Evolutionary conservation across 2,797 vertebrate genomes (phyloP), one percentile per base, ranked within the genome.

Genomic region (Enteromius fasciolatus): DNA sequence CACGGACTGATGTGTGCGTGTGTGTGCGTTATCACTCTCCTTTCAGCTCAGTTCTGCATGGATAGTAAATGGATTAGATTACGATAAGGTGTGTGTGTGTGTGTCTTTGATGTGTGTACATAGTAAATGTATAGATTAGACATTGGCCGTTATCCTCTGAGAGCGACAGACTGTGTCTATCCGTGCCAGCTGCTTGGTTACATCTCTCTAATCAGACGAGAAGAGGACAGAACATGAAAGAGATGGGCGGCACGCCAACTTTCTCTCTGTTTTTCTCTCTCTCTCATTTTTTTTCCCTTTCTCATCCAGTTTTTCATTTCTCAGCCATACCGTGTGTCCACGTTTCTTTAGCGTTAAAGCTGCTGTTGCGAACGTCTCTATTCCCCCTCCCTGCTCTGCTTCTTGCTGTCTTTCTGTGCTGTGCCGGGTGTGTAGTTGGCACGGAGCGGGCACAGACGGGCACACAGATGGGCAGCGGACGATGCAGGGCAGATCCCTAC

Each of bases 401-500:
- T 81, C 76, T 82, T 72, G 17, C 54, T 5, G 28, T 57, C 54
- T 81, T 63, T 76, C 85, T 85, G 57, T 76, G 54, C 44, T 80
- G 67, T 52, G 39, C 78, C 81, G 87, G 84, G 87, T 73, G 86
- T 87, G 80, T 85, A 70, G 87, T 92, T 95, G 94, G 94, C 94
- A 95, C 90, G 33, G 91, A 84, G 87, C 86, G 91, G 93, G 93
- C 94, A 94, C 94, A 95, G 94, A 95, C 94, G 93, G 94, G 91
- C 91, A 92, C 93, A 92, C 94, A 95, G 94, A 95, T 95, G 94
- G 94, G 93, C 93, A 93, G 90, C 91, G 93, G 93, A 93, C 94
- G 92, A 93, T 46, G 87, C 90, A 89, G 93, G 93, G 94, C 93
- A 91, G 93, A 92, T 86, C 93, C 91, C 90, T 88, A 89, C 93